Base-by-base conservation (phyloP, 2,888 invertebrate genomes). In the Nebria brevicollis region DNA sequence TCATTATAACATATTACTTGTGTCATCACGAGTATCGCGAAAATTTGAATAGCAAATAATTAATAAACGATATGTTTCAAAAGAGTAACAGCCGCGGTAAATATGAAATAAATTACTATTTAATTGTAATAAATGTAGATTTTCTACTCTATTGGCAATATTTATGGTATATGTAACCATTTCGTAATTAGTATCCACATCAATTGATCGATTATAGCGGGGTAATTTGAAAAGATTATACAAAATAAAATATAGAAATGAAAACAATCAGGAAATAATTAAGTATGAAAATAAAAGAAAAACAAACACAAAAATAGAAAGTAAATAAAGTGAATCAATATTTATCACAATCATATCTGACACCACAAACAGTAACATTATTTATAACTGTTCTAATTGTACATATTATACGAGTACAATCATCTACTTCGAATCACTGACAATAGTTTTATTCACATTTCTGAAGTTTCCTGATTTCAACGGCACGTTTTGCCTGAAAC, bases 321-420 rank as follows among this genome's bases (percentile, higher is more conserved):
- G 54, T 54, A 54, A 54, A 54, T 13, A 54, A 54, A 54, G 8
- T 13, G 54, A 8, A 54, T 54, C 54, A 54, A 54, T 54, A 54
- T 54, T 54, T 54, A 54, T 54, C 54, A 54, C 54, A 54, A 54
- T 54, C 54, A 54, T 54, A 54, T 54, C 54, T 54, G 54, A 54
- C 54, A 54, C 54, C 54, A 54, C 54, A 54, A 54, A 54, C 54
- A 54, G 54, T 54, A 54, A 54, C 54, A 54, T 54, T 54, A 54
- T 54, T 54, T 54, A 54, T 54, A 54, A 54, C 54, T 11, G 11
- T 54, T 54, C 2, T 54, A 54, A 54, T 54, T 54, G 54, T 54
- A 54, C 54, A 54, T 11, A 13, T 54, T 34, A 34, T 34, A 34
- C 34, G 8, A 8, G 54, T 54, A 54, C 13, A 54, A 54, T 54